phyloP scores from a whole-genome alignment of 2,888 invertebrate species.

The Spisula solida region DNA sequence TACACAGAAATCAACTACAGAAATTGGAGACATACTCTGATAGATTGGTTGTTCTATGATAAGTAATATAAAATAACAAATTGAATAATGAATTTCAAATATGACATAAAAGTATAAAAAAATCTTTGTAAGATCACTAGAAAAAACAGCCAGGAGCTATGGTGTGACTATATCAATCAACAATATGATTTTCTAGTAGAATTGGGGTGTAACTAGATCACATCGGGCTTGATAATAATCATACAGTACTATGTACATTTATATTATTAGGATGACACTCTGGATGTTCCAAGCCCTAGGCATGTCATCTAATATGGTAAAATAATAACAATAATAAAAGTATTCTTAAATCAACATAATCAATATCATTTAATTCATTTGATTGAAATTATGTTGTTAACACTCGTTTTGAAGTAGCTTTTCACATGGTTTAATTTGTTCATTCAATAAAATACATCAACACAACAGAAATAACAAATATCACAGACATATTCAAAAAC shows the following conservation, averaged over 20 bases:
- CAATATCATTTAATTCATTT: no score
- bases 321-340: no score
- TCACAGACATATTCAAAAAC: background rate
- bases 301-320: no score
- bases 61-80: background rate
- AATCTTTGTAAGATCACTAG: background rate
- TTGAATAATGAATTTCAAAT: background rate
- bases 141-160: background rate
- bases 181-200: no score
- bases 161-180: no score
- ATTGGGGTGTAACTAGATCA: no score
- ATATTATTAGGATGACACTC: no score
- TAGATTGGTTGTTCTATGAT: background rate
- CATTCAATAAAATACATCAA: background rate
- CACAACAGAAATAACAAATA: background rate
- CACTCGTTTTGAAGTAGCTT: background rate
- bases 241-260: no score
- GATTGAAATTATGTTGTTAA: no score
- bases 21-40: background rate
- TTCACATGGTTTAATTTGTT: background rate
- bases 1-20: constrained; percentile 45
- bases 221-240: no score
- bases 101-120: background rate
- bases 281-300: no score
- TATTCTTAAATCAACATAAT: no score